Evolutionary conservation across 2,888 invertebrate genomes (phyloP), one percentile per base, ranked within the genome.

Genomic region (Caenorhabditis macrosperma): DNA sequence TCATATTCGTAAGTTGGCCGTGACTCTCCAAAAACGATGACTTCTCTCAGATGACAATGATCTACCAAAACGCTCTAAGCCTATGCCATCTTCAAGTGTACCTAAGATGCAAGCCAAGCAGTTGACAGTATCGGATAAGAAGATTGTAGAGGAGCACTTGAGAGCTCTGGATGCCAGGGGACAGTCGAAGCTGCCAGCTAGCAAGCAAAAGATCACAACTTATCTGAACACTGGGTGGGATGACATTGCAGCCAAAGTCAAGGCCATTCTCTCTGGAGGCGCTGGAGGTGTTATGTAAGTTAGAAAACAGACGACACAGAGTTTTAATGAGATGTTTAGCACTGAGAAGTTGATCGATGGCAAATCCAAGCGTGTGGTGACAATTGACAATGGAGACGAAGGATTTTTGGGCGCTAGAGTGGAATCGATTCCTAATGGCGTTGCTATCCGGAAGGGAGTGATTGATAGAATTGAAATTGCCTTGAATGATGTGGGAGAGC

Each of bases 81-180:
- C 80, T n/a, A 75, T 80, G 75, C 80, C 80, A 48, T 80, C 80
- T 5, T 80, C 80, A 30, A 76, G 71, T 66, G 75, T 80, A 22
- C 80, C 80, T 0, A 80, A 80, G 50, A 57, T 76, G 59, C 80
- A 80, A 76, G 75, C 69, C 30, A 80, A 80, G 28, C 80, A 80
- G n/a, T 38, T 80, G 2, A 41, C 69, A 7, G 75, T 76, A 12
- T 59, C 69, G 0, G 80, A 80, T 20, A 80, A 80, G 44, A 80
- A 69, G 22, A 76, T 75, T 24, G 80, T 80, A 0, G 80, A 80
- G 33, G 75, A 76, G n/a, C 80, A 80, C 46, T 17, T 80, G 9
- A 33, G 63, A 44, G 33, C 69, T 20, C 50, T 80, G 5, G 75
- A 80, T 60, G 80, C 75, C 1, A 28, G 60, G 20, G 75, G 80